phyloP scores from a whole-genome alignment of 1,140 invertebrate genomes.

The Dolichoris vasculosae region DNA sequence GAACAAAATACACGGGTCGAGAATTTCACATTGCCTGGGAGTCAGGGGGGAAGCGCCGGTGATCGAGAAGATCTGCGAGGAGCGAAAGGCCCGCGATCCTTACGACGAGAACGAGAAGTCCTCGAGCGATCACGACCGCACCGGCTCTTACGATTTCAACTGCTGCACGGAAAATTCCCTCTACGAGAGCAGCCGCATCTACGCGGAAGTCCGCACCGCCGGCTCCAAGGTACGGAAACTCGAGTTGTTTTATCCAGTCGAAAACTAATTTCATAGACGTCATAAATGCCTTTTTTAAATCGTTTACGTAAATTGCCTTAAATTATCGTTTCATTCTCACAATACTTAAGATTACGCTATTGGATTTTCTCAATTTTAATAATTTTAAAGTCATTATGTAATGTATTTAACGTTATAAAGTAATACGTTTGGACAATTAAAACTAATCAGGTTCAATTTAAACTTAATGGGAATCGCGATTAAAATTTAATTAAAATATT shows the following conservation, averaged over 20 bases:
- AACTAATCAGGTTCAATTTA: no score
- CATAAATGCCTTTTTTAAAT: no score
- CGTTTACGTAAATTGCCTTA: background rate
- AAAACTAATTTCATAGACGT: no score
- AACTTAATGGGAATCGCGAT: no score
- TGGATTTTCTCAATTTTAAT: no score
- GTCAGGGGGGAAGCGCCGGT: constrained; percentile 24
- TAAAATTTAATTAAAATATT: no score
- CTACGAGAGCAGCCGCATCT: constrained; percentile 44
- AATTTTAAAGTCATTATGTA: no score
- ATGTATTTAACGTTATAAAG: no score
- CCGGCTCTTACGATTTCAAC: constrained; percentile 31
- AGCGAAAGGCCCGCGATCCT: constrained; percentile 24
- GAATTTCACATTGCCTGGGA: background rate
- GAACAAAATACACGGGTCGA: constrained; percentile 58
- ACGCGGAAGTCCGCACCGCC: constrained; percentile 21
- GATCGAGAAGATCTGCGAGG: constrained; percentile 53
- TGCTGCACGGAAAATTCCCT: constrained; percentile 50
- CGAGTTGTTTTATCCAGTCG: background rate
- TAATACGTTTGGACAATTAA: no score
- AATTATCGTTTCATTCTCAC: no score
- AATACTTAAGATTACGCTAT: no score
- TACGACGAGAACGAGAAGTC: constrained; percentile 51
- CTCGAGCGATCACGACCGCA: constrained; percentile 24
- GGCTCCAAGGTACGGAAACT: background rate